Conservation (phyloP, 2,888 invertebrate genomes). For the Pediacus dermestoides region DNA sequence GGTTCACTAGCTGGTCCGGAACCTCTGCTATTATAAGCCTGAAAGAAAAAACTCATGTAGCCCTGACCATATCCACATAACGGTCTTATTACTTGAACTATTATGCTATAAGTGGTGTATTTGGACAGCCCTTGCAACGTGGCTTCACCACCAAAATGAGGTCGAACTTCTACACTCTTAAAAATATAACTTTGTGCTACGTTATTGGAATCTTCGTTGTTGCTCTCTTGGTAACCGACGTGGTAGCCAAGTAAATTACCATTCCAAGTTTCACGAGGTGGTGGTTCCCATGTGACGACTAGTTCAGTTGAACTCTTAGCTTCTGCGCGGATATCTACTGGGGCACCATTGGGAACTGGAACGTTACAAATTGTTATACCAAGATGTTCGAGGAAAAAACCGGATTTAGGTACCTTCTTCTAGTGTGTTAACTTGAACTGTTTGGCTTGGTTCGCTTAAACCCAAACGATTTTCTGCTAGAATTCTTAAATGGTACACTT, state of each 20-base stretch:
- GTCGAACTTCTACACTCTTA: slow-evolving; percentile 72
- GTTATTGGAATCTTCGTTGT: slow-evolving; percentile 33
- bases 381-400: too few relatives aligned
- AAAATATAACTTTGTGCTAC: slow-evolving; percentile 61
- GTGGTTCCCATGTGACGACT: slow-evolving; percentile 83
- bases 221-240: slow-evolving; percentile 75
- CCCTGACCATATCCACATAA: neutral
- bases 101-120: slow-evolving; percentile 75
- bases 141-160: slow-evolving; percentile 68
- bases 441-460: slow-evolving; percentile 81
- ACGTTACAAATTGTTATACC: neutral
- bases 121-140: slow-evolving; percentile 69
- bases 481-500: slow-evolving; percentile 82
- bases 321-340: slow-evolving; percentile 76
- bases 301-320: slow-evolving; percentile 82
- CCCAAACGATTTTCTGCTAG: slow-evolving; percentile 88
- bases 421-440: slow-evolving; percentile 79
- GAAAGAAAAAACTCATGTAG: slow-evolving; percentile 48
- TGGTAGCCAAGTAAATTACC: slow-evolving; percentile 84
- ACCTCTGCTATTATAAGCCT: slow-evolving; percentile 83
- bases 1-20: slow-evolving; percentile 81
- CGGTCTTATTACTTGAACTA: slow-evolving; percentile 70
- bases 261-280: slow-evolving; percentile 81
- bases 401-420: slow-evolving; percentile 61
- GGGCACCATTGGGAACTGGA: slow-evolving; percentile 74